A percentile compares a stretch with the other conserved stretches of the same genome.
These are phyloP conservation scores for Gila orcuttii DNA, from an alignment of 2,113 vertebrate genomes.

Conservation along the genomic window DNA sequence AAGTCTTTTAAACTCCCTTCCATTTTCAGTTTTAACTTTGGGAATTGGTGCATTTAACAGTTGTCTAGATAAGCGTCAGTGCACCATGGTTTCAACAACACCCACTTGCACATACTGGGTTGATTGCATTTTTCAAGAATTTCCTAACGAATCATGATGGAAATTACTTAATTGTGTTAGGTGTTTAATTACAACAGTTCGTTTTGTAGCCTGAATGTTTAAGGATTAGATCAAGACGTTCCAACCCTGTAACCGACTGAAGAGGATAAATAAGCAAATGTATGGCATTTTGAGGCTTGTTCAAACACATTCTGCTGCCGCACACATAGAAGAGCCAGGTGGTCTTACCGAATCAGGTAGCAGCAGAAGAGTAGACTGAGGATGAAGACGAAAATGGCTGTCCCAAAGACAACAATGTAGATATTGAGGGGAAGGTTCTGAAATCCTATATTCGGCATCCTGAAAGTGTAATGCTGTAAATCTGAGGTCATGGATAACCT, in stretches of 20 bases:
- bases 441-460: slow-evolving; percentile 99
- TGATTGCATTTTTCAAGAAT: neutral
- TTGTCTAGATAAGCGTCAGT: neutral
- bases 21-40: slow-evolving; percentile 10
- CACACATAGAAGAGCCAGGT: slow-evolving; percentile 5
- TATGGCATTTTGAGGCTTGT: slow-evolving; percentile 52
- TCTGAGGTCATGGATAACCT: slow-evolving; percentile 97
- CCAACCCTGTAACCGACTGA: neutral
- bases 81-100: neutral
- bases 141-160: neutral
- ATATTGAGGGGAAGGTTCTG: slow-evolving; percentile 99
- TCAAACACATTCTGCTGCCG: neutral
- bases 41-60: neutral
- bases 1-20: neutral
- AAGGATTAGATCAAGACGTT: neutral
- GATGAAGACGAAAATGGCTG: slow-evolving; percentile 98
- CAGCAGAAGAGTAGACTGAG: slow-evolving; percentile 99
- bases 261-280: slow-evolving; percentile 19
- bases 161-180: neutral
- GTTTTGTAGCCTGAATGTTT: neutral
- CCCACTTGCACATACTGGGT: neutral
- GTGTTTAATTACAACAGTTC: neutral
- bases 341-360: slow-evolving; percentile 94
- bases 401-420: slow-evolving; percentile 99
- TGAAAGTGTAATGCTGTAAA: slow-evolving; percentile 95